A percentile compares a stretch with the other conserved stretches of the same genome.
Conservation (phyloP, 2,113 vertebrate genomes). For the Carassius gibelio region DNA sequence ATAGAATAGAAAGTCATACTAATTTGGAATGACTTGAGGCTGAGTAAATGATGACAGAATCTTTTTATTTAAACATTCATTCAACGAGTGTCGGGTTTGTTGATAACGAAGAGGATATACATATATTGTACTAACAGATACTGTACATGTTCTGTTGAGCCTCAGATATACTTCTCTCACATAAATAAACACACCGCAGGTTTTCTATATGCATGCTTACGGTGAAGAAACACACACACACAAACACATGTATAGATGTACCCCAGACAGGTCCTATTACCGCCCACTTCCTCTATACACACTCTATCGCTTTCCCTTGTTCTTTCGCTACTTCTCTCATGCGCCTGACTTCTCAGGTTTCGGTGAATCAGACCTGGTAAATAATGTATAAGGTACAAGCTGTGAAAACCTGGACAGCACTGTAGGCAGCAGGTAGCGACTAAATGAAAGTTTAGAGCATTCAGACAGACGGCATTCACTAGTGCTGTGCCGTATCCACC, state of each 20-base stretch:
- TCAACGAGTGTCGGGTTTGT: neutral
- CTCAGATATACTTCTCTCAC: neutral
- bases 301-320: slow-evolving; percentile 21
- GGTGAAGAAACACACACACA: neutral
- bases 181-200: neutral
- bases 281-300: neutral
- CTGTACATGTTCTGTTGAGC: neutral
- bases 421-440: slow-evolving; percentile 13
- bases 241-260: slow-evolving; percentile 29
- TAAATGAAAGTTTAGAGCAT: slow-evolving; percentile 21
- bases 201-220: slow-evolving; percentile 18
- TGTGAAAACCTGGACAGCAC: slow-evolving; percentile 39
- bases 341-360: slow-evolving; percentile 50
- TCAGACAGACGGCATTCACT: slow-evolving; percentile 28
- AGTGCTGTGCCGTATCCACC: slow-evolving; percentile 3
- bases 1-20: too few relatives aligned
- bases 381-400: slow-evolving; percentile 57
- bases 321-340: slow-evolving; percentile 13
- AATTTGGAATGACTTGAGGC: too few relatives aligned
- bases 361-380: slow-evolving; percentile 48
- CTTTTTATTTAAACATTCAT: too few relatives aligned
- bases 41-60: too few relatives aligned
- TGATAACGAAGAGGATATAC: neutral
- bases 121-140: neutral
- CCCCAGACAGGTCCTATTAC: neutral